Base-by-base conservation (phyloP, 1,140 invertebrate genomes). In the Sinonovacula constricta region DNA sequence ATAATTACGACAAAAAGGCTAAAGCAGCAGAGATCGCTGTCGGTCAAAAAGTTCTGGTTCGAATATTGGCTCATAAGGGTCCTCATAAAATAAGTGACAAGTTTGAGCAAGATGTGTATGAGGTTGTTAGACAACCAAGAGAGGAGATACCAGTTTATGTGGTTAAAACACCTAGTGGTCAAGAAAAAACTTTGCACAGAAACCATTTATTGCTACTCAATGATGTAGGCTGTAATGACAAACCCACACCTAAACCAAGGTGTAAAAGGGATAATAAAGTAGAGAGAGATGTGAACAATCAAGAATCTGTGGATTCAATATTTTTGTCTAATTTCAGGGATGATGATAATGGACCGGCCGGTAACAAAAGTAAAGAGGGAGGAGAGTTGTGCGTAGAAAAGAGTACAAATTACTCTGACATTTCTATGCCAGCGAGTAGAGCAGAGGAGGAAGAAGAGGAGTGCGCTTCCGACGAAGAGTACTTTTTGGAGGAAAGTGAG, bases 131-230 rank as follows among this genome's bases (percentile, higher is more conserved):
- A 1, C 28, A 34, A 22, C 28, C 59, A 3, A 34, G 36, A n/a
- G 18, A 34, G 1, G 31, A n/a, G 1, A 34, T 34, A 34, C 59
- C 59, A 26, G 59, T 62, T 7, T 62, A 33, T 34, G 22, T 57
- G 18, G 56, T 57, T 26, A 57, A 57, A 26, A 18, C 12, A 12
- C 7, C 56, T 30, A 30, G 31, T 3, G 56, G 56, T n/a, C n/a
- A n/a, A n/a, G n/a, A n/a, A 14, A 57, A 57, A 57, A 57, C 28
- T 7, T 57, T 57, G 56, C 56, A 57, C 24, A 57, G 56, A 30
- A 57, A 57, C 24, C 7, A 57, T 57, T 10, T 57, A 30, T 57
- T 57, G 18, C 56, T n/a, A n/a, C n/a, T n/a, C n/a, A n/a, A n/a
- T n/a, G n/a, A n/a, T n/a, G n/a, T n/a, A n/a, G n/a, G n/a, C n/a